These are phyloP conservation scores for Dynastes maya DNA, from an alignment of 2,888 invertebrate species.

Conservation along the genomic window DNA sequence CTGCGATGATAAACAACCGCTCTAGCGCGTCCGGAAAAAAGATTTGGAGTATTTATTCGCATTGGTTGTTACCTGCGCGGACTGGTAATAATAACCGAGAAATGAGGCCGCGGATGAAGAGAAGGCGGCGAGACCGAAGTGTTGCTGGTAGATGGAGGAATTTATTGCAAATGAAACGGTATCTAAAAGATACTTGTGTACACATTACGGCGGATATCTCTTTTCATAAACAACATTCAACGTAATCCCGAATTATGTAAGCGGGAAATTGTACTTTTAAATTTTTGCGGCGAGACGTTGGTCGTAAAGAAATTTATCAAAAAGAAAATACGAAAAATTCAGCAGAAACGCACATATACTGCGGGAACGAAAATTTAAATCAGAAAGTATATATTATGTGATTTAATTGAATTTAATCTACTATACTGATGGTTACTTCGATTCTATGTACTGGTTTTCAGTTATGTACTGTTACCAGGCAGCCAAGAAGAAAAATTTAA, in stretches of 20 bases:
- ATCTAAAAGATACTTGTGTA: constrained; percentile 55
- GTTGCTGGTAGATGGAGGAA: constrained; percentile 47
- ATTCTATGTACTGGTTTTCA: too few relatives aligned
- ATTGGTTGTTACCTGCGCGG: constrained; percentile 46
- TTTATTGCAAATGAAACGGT: constrained; percentile 58
- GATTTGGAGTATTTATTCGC: constrained; percentile 50
- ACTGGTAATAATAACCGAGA: constrained; percentile 50
- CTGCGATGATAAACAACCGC: constrained; percentile 12
- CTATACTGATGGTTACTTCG: too few relatives aligned
- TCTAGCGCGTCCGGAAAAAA: constrained; percentile 36
- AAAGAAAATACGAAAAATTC: constrained; percentile 3
- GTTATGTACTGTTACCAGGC: too few relatives aligned
- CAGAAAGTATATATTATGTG: too few relatives aligned
- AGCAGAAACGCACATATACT: background rate
- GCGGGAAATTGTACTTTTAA: constrained; percentile 52
- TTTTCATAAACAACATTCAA: constrained; percentile 53
- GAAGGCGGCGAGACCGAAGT: constrained; percentile 34
- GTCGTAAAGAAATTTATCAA: constrained; percentile 51
- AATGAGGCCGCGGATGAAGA: constrained; percentile 38
- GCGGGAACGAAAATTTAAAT: too few relatives aligned
- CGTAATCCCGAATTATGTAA: constrained; percentile 53
- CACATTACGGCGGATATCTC: constrained; percentile 49
- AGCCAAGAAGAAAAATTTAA: too few relatives aligned
- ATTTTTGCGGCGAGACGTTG: constrained; percentile 46
- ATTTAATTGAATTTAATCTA: too few relatives aligned